Base-by-base conservation (phyloP, 1,140 invertebrate genomes). In the Neotoxoptera formosana region DNA sequence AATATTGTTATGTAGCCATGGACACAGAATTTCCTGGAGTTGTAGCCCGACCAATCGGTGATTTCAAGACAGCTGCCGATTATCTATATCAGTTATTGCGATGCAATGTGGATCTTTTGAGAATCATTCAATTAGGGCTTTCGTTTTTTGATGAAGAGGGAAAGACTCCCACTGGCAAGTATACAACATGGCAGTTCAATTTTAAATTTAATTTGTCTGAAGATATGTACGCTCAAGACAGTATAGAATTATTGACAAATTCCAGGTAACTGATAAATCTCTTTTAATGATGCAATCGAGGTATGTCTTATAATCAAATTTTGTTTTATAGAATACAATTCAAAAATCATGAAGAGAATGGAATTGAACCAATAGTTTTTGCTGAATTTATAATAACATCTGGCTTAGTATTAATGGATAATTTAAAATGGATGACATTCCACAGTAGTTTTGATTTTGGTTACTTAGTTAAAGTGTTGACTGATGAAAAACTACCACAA, bases 1-100 rank as follows among this genome's bases (percentile, higher is more conserved):
- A 98, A 95, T 99, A 99, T 95, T 97, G 98, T 94, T 99, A 98
- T 96, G 98, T 99, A 91, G 99, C 99, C 30, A 99, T 99, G 99
- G 99, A 99, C 95, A 99, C 99, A 93, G 99, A 99, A 95, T 99
- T 99, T 96, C 99, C 99, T 9, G 99, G 99, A 86, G 99, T 99
- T 56, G 99, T 99, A 41, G 99, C 99, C 20, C 96, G 98, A 94
- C 99, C 99, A 45, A 98, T 99, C 95, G 99, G 99, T 91, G 98
- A 99, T 96, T 99, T 99, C 95, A 96, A 98, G 94, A 99, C 98
- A 94, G 98, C 98, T 91, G 97, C 98, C 47, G 99, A 99, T 95
- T 99, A 99, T 95, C 98, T 99, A 95, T 99, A 99, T 95, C 99
- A 99, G 95, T 96, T 99, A 91, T 95, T 99, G 89, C 96, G 97